A percentile compares a stretch with the other conserved stretches of the same genome.
Conservation (phyloP, 2,113 vertebrate genomes). For the Rhineura floridana region DNA sequence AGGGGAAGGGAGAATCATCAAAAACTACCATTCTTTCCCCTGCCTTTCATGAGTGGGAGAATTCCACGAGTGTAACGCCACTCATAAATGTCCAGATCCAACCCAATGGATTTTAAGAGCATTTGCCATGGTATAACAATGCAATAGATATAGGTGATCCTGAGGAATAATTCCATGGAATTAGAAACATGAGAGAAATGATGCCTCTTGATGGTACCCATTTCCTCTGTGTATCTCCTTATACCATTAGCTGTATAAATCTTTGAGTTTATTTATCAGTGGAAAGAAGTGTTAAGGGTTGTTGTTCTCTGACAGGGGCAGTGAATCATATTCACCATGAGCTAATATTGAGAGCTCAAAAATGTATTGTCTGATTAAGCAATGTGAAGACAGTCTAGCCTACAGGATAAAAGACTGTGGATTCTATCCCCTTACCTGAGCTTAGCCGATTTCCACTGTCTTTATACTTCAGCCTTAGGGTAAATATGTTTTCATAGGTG, state of each 20-base stretch:
- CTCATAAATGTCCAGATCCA: not conserved
- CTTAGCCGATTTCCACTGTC: conserved; percentile 32
- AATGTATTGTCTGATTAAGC: conserved; percentile 6
- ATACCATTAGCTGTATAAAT: not conserved
- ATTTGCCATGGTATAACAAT: not conserved
- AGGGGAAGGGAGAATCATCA: not conserved
- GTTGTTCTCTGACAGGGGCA: conserved; percentile 12
- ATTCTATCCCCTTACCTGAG: conserved; percentile 27
- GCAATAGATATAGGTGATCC: not conserved
- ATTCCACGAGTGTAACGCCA: not conserved
- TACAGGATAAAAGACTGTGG: conserved; percentile 8
- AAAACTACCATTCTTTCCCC: not conserved
- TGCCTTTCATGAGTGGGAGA: not conserved
- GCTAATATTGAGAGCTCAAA: conserved; percentile 21
- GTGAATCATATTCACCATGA: conserved; percentile 18
- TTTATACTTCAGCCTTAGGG: conserved; percentile 19
- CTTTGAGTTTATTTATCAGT: conserved; percentile 1
- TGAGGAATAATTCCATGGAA: conserved; percentile 5
- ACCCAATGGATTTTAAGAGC: not conserved
- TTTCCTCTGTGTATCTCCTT: not conserved
- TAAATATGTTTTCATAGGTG: conserved; percentile 20
- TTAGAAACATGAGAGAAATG: not conserved
- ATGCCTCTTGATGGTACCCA: not conserved
- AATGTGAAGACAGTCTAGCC: conserved; percentile 2
- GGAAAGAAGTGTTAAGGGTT: not conserved